phyloP scores from a whole-genome alignment of 1,140 invertebrate genomes.

The Andricus grossulariae region DNA sequence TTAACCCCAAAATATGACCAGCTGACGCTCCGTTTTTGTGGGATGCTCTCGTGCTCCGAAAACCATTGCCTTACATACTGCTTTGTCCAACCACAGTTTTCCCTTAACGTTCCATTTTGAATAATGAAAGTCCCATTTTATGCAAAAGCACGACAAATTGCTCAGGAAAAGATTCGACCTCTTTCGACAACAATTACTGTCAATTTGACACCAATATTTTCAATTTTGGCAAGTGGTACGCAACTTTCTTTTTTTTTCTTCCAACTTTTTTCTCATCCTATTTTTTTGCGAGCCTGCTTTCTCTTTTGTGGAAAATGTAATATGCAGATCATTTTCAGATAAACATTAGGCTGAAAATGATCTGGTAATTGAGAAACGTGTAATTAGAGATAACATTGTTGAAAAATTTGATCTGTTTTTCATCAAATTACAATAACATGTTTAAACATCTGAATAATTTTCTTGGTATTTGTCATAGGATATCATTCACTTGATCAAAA shows the following conservation, averaged over 20 bases:
- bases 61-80: background rate
- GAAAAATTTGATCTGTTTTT: too few species aligned
- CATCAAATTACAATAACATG: too few species aligned
- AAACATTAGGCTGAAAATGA: too few species aligned
- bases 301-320: too few species aligned
- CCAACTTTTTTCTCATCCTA: background rate
- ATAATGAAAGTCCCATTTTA: constrained; percentile 11
- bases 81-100: constrained; percentile 10
- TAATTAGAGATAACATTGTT: too few species aligned
- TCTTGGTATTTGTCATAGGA: too few species aligned
- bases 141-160: background rate
- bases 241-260: constrained; percentile 10
- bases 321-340: too few species aligned
- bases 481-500: too few species aligned
- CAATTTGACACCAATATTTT: constrained; percentile 25
- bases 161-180: background rate
- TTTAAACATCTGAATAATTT: too few species aligned
- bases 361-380: too few species aligned
- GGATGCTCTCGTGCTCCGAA: background rate
- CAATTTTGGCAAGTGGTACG: constrained; percentile 18
- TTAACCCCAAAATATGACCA: constrained; percentile 16
- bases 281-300: too few species aligned
- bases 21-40: background rate
- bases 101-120: constrained; percentile 7
- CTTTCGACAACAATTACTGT: constrained; percentile 6